Percentiles rank a stretch among this genome's conserved stretches.
Evolutionary conservation across 2,888 invertebrate genomes (phyloP).

Genomic region (Spilarctia lutea): DNA sequence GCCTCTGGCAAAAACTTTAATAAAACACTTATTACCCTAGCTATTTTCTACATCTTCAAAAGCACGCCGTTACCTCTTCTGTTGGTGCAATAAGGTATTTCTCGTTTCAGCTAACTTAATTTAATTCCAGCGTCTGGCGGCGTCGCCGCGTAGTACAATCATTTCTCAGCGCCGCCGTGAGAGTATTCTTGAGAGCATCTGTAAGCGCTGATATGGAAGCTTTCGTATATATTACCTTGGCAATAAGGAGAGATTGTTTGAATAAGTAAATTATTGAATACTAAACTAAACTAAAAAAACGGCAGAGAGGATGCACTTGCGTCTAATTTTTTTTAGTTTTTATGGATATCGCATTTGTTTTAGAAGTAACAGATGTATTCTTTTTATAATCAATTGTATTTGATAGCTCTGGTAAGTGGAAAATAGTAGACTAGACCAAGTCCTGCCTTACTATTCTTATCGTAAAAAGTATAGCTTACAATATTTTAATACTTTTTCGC

Average conservation of each 20-base stretch:
- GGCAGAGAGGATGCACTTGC: not conserved
- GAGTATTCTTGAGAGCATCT: constrained; percentile 5
- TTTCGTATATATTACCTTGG: constrained; percentile 1
- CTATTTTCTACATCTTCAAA: not conserved
- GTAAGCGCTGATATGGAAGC: not conserved
- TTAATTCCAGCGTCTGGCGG: constrained; percentile 6
- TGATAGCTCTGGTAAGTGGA: no score
- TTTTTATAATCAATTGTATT: no score
- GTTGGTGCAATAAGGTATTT: not conserved
- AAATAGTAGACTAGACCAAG: no score
- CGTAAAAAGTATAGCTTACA: no score
- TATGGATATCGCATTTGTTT: not conserved
- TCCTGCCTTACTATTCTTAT: no score
- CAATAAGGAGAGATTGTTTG: not conserved
- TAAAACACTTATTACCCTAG: not conserved
- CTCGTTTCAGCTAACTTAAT: not conserved
- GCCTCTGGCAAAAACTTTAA: not conserved
- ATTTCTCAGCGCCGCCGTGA: constrained; percentile 6
- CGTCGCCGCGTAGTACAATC: not conserved
- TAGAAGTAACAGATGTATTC: not conserved
- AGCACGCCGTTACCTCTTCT: not conserved
- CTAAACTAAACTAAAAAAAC: not conserved
- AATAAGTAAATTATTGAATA: not conserved
- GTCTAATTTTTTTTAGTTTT: not conserved
- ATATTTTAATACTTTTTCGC: no score